A percentile compares a stretch with the other conserved stretches of the same genome.
Conservation (phyloP, 2,888 invertebrate species). For the Pecten maximus region DNA sequence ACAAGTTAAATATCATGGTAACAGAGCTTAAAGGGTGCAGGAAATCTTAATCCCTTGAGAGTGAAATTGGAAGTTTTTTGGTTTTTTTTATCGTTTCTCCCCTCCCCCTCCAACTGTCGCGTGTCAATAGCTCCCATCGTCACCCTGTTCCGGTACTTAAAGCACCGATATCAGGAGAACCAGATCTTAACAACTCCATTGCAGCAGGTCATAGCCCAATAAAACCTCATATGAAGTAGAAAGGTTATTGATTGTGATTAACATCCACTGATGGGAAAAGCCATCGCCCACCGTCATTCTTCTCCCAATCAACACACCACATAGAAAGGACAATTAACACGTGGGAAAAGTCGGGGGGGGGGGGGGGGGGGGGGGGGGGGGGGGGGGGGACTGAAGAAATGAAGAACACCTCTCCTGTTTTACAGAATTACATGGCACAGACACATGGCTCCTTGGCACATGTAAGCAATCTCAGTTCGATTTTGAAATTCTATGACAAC, state of each 20-base stretch:
- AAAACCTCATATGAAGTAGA: neutral
- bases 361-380: neutral
- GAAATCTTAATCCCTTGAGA: constrained; percentile 13
- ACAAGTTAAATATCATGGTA: neutral
- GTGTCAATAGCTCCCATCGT: neutral
- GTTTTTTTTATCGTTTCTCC: neutral
- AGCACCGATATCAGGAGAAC: neutral
- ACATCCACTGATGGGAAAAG: neutral
- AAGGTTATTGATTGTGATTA: constrained; percentile 30
- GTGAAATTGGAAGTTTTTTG: constrained; percentile 22
- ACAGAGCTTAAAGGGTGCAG: neutral
- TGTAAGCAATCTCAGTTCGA: neutral
- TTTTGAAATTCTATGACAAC: neutral
- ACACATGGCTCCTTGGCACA: neutral
- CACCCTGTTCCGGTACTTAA: constrained; percentile 3
- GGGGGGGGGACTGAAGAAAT: neutral
- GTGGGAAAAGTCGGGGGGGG: neutral
- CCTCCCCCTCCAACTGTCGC: neutral
- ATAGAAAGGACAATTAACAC: neutral
- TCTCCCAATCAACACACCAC: neutral
- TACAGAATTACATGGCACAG: neutral
- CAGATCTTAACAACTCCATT: constrained; percentile 10
- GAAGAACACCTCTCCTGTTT: neutral
- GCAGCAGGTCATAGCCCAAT: constrained; percentile 32
- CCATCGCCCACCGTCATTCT: neutral